phyloP scores from a whole-genome alignment of 2,888 invertebrate species.

The Trypoxylon attenuatum region DNA sequence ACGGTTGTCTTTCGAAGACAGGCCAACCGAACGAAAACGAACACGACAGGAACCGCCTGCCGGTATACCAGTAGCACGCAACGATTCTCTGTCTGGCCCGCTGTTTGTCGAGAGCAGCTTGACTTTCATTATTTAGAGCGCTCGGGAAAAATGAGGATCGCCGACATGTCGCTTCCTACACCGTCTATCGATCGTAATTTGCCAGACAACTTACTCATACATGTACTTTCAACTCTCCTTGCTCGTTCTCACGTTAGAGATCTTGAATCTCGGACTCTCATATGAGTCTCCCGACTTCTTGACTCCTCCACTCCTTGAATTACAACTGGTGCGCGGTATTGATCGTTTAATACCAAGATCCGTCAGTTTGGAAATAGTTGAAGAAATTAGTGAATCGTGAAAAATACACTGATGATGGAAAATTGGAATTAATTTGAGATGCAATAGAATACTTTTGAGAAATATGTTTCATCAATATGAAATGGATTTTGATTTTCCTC shows the following conservation, averaged over 20 bases:
- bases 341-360: too few relatives aligned
- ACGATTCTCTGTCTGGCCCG: constrained; percentile 41
- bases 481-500: too few relatives aligned
- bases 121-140: constrained; percentile 55
- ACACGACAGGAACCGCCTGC: constrained; percentile 39
- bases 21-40: constrained; percentile 42
- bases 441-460: too few relatives aligned
- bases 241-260: background rate
- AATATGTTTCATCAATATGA: too few relatives aligned
- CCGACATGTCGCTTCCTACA: constrained; percentile 38
- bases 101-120: constrained; percentile 39
- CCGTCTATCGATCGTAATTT: constrained; percentile 46
- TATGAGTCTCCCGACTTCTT: too few relatives aligned
- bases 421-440: too few relatives aligned
- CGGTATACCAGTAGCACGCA: constrained; percentile 47
- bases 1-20: constrained; percentile 58
- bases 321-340: too few relatives aligned
- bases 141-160: constrained; percentile 49
- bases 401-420: too few relatives aligned
- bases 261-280: background rate
- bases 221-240: background rate
- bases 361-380: too few relatives aligned
- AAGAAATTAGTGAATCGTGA: too few relatives aligned
- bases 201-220: constrained; percentile 29
- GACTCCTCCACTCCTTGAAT: too few relatives aligned